Conservation (phyloP, 2,113 vertebrate genomes). For the Actenoides hombroni region DNA sequence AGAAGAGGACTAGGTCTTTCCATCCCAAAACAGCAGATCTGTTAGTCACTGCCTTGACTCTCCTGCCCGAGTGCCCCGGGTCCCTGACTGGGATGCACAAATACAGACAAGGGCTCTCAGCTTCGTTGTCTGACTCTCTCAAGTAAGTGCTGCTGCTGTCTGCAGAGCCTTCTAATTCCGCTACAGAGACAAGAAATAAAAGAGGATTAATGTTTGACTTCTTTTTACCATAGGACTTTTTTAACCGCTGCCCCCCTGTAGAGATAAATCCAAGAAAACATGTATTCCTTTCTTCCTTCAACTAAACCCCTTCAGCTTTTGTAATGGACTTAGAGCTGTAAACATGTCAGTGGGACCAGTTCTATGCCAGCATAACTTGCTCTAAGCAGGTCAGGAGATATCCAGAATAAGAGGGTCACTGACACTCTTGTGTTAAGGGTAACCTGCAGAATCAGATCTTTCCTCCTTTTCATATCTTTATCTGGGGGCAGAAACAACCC, state of each 20-base stretch:
- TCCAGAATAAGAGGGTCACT: neutral
- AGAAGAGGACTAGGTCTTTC: neutral
- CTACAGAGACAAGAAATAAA: neutral
- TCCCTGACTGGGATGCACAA: neutral
- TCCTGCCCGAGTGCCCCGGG: fast-evolving
- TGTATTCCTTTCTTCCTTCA: neutral
- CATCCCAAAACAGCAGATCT: neutral
- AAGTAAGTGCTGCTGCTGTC: neutral
- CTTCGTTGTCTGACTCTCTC: neutral
- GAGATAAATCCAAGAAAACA: neutral
- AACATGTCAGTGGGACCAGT: neutral
- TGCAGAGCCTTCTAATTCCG: neutral
- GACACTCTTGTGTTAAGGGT: neutral
- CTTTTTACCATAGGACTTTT: neutral
- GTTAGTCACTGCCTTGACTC: neutral
- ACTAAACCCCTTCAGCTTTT: neutral
- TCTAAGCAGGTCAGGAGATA: neutral
- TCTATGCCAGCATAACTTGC: neutral
- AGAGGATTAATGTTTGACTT: neutral
- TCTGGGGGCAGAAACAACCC: neutral
- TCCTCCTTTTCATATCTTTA: neutral
- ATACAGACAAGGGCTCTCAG: neutral
- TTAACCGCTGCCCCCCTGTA: neutral
- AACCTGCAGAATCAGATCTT: neutral
- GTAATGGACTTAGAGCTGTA: neutral